Base-by-base conservation (phyloP, 2,888 invertebrate species). In the Yponomeuta cagnagella region DNA sequence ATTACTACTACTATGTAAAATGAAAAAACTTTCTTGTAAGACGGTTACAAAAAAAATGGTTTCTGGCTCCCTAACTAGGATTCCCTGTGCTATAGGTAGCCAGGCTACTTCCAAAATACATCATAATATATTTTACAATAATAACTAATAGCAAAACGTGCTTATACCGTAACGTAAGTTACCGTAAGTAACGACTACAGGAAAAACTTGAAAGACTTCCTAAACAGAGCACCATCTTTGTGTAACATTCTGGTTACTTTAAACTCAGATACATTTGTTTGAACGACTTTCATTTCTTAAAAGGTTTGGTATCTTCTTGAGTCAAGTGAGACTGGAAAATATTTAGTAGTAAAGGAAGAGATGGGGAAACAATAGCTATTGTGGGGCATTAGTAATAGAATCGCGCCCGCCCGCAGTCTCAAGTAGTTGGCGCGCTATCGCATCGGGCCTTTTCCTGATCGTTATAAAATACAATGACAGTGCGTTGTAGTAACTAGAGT, bases 361-460 rank as follows among this genome's bases (percentile, higher is more conserved):
- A 64, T 64, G 31, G 64, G 37, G 78, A 82, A 83, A 84, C 85
- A 84, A 85, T 81, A 74, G 79, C 75, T 74, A 72, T 75, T 37
- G 67, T 67, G n/a, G 78, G 77, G 80, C 82, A 80, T 82, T 80
- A 80, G 78, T 81, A 81, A 80, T 80, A 76, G 81, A 76, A 79
- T 78, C 76, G 74, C 72, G 74, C 73, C 10, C 74, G 81, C 80
- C 82, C 52, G 52, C 52, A 58, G 52, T 15, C 52, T 84, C 79
- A 72, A 80, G 80, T 72, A 77, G 74, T 75, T 67, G 67, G 67
- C 78, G 77, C 73, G 72, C 76, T 15, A 58, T 58, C 52, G 52
- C 15, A 58, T 15, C 1, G 52, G 52, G 52, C 52, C 5, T 58
- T 12, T 58, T 12, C 52, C 52, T 15, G 15, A 4, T 58, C 52